Evolutionary conservation across 2,113 vertebrate genomes (phyloP), one percentile per base, ranked within the genome.

Genomic region (Montifringilla adamsi): DNA sequence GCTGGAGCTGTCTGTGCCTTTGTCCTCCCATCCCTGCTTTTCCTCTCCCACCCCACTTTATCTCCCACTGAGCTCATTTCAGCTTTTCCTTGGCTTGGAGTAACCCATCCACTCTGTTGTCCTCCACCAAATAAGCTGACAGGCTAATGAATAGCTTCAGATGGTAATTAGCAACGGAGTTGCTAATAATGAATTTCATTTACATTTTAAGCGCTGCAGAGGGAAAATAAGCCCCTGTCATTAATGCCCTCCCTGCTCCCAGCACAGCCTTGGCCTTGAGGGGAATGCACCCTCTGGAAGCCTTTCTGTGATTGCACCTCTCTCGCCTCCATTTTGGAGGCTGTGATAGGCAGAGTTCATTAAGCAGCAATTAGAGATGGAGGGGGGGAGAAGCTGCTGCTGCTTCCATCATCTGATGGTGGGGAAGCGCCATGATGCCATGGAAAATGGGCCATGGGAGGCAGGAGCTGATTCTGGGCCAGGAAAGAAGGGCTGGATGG

Each of bases 171-270:
- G 98, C 93, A 87, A 96, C 79, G 76, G 94, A 91, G 97, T 92
- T 95, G 97, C 97, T 98, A 97, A 98, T 98, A 97, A 97, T 89
- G 82, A 87, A 89, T 96, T 95, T 68, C 92, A 98, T 98, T 98
- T 98, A 95, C 98, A 98, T 98, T 97, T 98, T 95, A 98, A 98
- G 97, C n/a, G 46, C 97, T 93, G 97, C 95, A 43, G 89, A 87
- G 96, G 79, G 41, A 90, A 89, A 95, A 94, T 69, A 24, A 63
- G 95, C 73, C 70, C 62, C 76, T 89, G 90, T 44, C 84, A 85
- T 69, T 60, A 28, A 37, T 44, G 64, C 47, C 39, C 47, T 24
- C 55, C 10, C 55, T 52, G 73, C 73, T 62, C 47, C 64, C 21
- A 21, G 23, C 6, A 7, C 44, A 84, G 89, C 73, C 62, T 74